A percentile compares a stretch with the other conserved stretches of the same genome.
phyloP scores from a whole-genome alignment of 2,797 vertebrate species.

The Fratercula arctica region DNA sequence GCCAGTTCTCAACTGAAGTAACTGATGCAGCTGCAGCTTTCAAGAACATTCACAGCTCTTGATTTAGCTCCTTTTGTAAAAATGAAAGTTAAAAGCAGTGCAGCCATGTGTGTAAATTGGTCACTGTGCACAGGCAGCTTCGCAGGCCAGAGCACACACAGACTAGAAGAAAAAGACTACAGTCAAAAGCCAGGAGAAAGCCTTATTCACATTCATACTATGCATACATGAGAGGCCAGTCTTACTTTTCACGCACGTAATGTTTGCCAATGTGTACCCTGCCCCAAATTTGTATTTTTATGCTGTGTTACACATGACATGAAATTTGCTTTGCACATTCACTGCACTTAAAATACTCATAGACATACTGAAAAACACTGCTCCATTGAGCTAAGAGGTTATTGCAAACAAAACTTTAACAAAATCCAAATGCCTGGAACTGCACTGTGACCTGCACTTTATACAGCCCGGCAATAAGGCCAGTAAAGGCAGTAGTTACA shows the following conservation, averaged over 20 bases:
- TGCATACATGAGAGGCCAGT: not conserved
- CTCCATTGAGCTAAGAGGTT: not conserved
- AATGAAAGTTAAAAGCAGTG: not conserved
- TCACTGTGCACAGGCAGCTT: not conserved
- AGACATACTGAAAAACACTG: not conserved
- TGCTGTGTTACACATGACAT: fast-evolving
- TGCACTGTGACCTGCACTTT: not conserved
- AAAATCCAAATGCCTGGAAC: not conserved
- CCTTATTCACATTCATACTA: not conserved
- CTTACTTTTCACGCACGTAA: not conserved
- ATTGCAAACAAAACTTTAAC: not conserved
- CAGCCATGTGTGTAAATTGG: not conserved
- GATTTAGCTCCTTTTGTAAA: not conserved
- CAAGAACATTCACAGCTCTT: not conserved
- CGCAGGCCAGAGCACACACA: not conserved
- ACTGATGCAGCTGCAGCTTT: not conserved
- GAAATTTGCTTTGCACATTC: not conserved
- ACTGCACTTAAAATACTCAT: not conserved
- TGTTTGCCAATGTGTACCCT: not conserved
- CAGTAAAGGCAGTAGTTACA: not conserved
- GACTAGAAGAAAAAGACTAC: not conserved
- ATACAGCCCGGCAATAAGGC: not conserved
- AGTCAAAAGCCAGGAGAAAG: not conserved
- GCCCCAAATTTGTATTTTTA: not conserved
- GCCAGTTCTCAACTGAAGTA: not conserved